Evolutionary conservation across 2,888 invertebrate species (phyloP), one percentile per base, ranked within the genome.

Genomic region (Blera fallax): DNA sequence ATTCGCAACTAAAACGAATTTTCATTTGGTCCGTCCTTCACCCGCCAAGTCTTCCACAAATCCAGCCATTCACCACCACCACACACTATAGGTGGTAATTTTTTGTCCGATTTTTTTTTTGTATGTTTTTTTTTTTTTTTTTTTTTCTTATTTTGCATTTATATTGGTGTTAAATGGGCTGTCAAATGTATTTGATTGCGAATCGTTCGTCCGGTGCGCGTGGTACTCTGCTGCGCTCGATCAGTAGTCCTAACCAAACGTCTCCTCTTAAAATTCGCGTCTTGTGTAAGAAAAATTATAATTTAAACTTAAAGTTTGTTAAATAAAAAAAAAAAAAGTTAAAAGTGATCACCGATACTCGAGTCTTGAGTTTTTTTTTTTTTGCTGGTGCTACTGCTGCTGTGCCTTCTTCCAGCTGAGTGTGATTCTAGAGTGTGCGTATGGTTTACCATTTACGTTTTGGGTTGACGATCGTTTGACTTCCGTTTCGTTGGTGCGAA

Each of bases 391-490:
- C 69, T 54, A 24, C 14, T 50, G 52, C 50, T 69, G 67, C 60
- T 69, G 58, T 54, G 29, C 50, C 24, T 27, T 27, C 48, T 37
- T 76, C 45, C 48, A 69, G 69, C 69, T 62, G 67, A 65, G 64
- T 56, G 54, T 65, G 54, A 65, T 73, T 78, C 78, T 83, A 65
- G 65, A 67, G 79, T 77, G 85, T 76, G 81, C 74, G 80, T 81
- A 76, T 69, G 81, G 81, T 72, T 85, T 76, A 81, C 85, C 81
- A 81, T 81, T 85, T 85, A 69, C 58, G 81, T 85, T 85, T 76
- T 85, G 80, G 85, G 85, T 81, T 81, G 85, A 81, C 85, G 85
- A 81, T 85, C 85, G 67, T 85, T 85, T 85, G 85, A 85, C 85
- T 85, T 85, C 85, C 85, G 85, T 85, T 85, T 81, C 37, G 76